Percentiles rank a stretch among this genome's conserved stretches.
These are phyloP conservation scores for Potamarius usumacintae DNA, from an alignment of 2,113 vertebrate genomes.

Conservation along the genomic window DNA sequence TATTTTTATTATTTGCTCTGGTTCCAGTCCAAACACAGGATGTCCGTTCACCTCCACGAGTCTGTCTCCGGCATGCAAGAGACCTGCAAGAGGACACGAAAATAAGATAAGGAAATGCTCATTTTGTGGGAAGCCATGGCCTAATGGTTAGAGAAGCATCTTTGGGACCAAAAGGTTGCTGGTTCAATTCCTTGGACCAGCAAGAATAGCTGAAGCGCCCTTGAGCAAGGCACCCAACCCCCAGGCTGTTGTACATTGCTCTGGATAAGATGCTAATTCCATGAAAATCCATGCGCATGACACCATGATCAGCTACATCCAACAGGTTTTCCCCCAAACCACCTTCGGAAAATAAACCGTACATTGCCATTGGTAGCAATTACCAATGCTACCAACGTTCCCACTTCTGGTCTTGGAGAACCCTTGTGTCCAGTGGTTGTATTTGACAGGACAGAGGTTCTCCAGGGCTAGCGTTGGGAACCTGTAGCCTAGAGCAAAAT, in stretches of 20 bases:
- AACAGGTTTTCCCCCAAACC: neutral
- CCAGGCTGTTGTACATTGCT: no score
- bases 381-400: neutral
- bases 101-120: neutral
- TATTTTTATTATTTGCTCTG: constrained; percentile 92
- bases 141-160: no score
- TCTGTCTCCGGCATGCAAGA: constrained; percentile 92
- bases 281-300: neutral
- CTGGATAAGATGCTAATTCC: neutral
- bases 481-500: neutral
- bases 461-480: neutral
- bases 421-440: neutral
- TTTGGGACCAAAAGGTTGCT: no score
- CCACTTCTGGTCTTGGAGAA: neutral
- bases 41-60: constrained; percentile 92
- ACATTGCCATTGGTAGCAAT: neutral
- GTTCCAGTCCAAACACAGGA: constrained; percentile 88
- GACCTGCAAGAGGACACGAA: constrained; percentile 66
- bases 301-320: neutral
- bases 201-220: no score
- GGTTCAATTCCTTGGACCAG: no score
- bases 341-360: neutral
- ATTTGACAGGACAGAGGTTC: neutral
- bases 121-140: no score
- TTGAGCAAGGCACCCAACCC: no score